These are phyloP conservation scores for Drosophila dunni DNA, from an alignment of 1,140 invertebrate genomes.

Conservation along the genomic window DNA sequence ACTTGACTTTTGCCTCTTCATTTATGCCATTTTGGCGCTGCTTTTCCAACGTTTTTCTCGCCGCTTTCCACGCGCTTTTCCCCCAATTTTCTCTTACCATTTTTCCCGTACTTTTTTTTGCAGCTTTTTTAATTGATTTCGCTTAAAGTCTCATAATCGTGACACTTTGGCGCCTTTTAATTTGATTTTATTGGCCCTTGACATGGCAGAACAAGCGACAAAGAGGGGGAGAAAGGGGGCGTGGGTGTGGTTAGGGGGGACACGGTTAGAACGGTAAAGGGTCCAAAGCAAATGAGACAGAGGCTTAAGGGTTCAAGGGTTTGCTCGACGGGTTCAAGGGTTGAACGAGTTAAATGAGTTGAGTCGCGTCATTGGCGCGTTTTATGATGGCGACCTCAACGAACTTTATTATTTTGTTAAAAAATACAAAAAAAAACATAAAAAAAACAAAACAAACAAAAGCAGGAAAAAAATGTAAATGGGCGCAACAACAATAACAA, in stretches of 20 bases:
- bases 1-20: conserved; percentile 42
- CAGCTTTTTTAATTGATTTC: conserved; percentile 76
- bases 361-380: conserved; percentile 76
- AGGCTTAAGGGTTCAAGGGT: conserved; percentile 2
- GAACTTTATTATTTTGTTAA: conserved; percentile 74
- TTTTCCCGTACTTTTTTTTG: conserved; percentile 5
- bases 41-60: background rate
- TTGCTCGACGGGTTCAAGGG: background rate
- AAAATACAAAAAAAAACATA: conserved; percentile 21
- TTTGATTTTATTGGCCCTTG: conserved; percentile 81
- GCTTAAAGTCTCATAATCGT: conserved; percentile 81
- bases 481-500: conserved; percentile 16
- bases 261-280: too few relatives aligned
- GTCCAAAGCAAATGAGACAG: background rate
- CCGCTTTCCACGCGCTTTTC: conserved; percentile 5
- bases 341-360: conserved; percentile 36
- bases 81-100: background rate
- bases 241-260: conserved; percentile 1
- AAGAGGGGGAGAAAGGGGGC: background rate
- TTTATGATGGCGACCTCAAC: conserved; percentile 68
- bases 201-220: conserved; percentile 49
- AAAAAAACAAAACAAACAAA: conserved; percentile 5
- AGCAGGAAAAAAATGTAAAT: conserved; percentile 29
- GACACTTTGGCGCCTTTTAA: conserved; percentile 82
- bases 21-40: conserved; percentile 20